Evolutionary conservation across 2,888 invertebrate species (phyloP).

Genomic region (Drosophila nr. fundita): DNA sequence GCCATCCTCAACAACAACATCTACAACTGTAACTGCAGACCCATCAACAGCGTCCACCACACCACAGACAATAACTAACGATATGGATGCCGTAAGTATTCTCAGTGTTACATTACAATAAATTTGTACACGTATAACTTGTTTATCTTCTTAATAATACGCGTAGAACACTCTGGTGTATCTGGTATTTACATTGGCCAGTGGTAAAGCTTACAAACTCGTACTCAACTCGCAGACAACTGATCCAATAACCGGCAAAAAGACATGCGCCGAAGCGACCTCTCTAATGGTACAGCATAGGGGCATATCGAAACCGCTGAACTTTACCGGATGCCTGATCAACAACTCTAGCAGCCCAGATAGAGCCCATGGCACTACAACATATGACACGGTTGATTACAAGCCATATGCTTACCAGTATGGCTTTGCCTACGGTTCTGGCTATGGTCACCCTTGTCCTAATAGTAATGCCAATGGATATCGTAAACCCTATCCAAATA

Average conservation of each 20-base stretch:
- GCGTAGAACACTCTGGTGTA: conserved; percentile 29
- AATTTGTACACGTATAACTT: conserved; percentile 17
- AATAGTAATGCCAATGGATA: background rate
- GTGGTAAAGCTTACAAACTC: conserved; percentile 25
- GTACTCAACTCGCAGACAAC: conserved; percentile 21
- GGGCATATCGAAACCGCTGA: conserved; percentile 16
- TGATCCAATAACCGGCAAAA: conserved; percentile 21
- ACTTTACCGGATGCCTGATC: conserved; percentile 33
- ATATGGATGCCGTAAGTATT: conserved; percentile 29
- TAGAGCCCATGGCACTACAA: background rate
- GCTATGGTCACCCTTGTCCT: background rate
- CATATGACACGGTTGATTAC: background rate
- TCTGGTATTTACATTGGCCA: conserved; percentile 18
- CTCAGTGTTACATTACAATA: background rate
- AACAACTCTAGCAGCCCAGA: background rate
- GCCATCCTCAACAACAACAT: background rate
- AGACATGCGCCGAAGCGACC: conserved; percentile 23
- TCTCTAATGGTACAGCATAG: conserved; percentile 9
- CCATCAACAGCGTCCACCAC: background rate
- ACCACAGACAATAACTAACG: background rate
- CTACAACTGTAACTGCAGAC: background rate
- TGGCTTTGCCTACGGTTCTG: conserved; percentile 6
- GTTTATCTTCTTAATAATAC: background rate
- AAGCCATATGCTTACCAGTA: conserved; percentile 25
- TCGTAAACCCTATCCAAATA: background rate